Evolutionary conservation across 2,888 invertebrate genomes (phyloP), one percentile per base, ranked within the genome.

Genomic region (Conomelus anceps): DNA sequence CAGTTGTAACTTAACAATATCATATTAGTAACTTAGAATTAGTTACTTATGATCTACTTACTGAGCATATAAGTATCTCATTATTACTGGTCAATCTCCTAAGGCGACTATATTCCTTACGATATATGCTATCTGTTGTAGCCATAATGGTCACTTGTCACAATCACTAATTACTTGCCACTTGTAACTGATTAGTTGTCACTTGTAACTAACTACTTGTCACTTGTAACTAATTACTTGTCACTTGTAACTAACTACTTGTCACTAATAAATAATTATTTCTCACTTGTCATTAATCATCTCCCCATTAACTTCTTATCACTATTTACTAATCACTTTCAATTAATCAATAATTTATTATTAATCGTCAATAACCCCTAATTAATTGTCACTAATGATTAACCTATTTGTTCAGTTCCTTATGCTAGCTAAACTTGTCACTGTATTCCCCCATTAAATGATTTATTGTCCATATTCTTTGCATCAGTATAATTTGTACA

Each of bases 71-170:
- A 92, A 95, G 94, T 91, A 95, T 95, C 91, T 96, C 95, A 90
- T 95, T 93, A 92, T 96, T 96, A 92, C 95, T 96, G 13, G 96
- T 96, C 26, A 96, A 93, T 91, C 96, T 94, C 91, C 96, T 94
- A 91, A 96, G 93, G 92, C 96, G 94, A 90, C 94, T 94, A 91
- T 97, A 97, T 92, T 96, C 97, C 91, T 95, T 95, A 22, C 95
- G 95, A 93, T 97, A 97, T 22, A 89, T 90, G 6, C 26, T 24
- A 23, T 86, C 86, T 0, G 23, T 86, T n/a, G 86, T 26, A 3
- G 86, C 86, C 86, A 86, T 86, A 22, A 22, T 85, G 1, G 9
- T 20, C 23, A 85, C 4, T 22, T 85, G 11, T n/a, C n/a, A n/a
- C n/a, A n/a, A n/a, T n/a, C n/a, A n/a, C n/a, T n/a, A n/a, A n/a